Evolutionary conservation across 2,113 vertebrate genomes (phyloP), one percentile per base, ranked within the genome.

Genomic region (Dasypus novemcinctus): DNA sequence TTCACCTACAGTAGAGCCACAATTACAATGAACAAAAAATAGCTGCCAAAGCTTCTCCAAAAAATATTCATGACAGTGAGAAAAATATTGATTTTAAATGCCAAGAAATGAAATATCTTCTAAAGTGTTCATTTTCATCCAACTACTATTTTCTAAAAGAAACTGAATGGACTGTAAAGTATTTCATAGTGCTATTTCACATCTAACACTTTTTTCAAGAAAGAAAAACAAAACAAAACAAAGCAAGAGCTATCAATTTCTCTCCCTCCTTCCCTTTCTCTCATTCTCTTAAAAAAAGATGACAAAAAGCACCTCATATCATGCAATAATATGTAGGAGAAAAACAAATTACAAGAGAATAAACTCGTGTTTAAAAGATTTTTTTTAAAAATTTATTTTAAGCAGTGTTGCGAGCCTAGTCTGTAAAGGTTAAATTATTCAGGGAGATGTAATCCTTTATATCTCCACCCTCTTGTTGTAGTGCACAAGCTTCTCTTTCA

Each of bases 71-170:
- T 97, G 98, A 96, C 95, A 96, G 83, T 89, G 94, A 98, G 93
- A 98, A 98, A 98, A 98, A 97, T 98, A 99, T 98, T 98, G 98
- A 98, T 98, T 98, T 97, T 98, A 98, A 98, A 98, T 98, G 94
- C 92, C 95, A 97, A 98, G 96, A 97, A 98, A 97, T 98, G 96
- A 98, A 98, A 97, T 98, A 97, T 97, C 95, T 98, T 98, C 87
- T 94, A 92, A 98, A 98, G 93, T 97, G 75, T 71, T 98, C 87
- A 80, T 82, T 98, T 98, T 95, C 97, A 83, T 96, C 90, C 93
- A 93, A 92, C 90, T 97, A 97, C 96, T 98, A 96, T 98, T 98
- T 98, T 98, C 95, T 81, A 97, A 97, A 97, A 97, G 90, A 98
- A 98, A 96, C 72, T 66, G 86, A 98, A 91, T 90, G 85, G 69